Percentiles rank a stretch among this genome's conserved stretches.
These are phyloP conservation scores for Caenorhabditis becei DNA, from an alignment of 2,888 invertebrate species.

Conservation along the genomic window DNA sequence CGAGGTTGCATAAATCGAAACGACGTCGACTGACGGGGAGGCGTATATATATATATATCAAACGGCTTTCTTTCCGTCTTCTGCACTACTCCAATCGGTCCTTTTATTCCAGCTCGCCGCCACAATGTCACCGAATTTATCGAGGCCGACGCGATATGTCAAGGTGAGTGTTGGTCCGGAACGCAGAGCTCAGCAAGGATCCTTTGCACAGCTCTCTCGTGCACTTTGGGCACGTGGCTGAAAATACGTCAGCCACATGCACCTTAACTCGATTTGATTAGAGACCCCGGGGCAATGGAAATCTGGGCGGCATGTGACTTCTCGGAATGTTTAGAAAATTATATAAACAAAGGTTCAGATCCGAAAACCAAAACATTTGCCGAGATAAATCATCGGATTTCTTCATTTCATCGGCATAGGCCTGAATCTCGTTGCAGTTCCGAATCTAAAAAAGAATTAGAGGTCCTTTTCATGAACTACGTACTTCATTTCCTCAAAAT, in stretches of 20 bases:
- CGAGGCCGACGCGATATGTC: conserved; percentile 67
- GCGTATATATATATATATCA: conserved; percentile 45
- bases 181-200: background rate
- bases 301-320: background rate
- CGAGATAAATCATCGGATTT: too few species aligned
- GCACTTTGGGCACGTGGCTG: background rate
- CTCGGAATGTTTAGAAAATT: background rate
- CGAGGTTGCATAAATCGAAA: conserved; percentile 60
- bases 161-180: conserved; percentile 42
- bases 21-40: conserved; percentile 23
- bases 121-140: conserved; percentile 70
- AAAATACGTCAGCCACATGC: conserved; percentile 1
- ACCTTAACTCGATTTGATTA: background rate
- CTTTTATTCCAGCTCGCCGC: conserved; percentile 56
- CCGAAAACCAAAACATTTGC: too few species aligned
- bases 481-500: too few species aligned
- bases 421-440: too few species aligned
- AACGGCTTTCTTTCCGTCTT: conserved; percentile 21
- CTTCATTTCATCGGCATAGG: too few species aligned
- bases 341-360: too few species aligned
- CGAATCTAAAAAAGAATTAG: too few species aligned
- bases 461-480: too few species aligned
- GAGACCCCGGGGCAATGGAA: background rate
- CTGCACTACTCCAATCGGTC: conserved; percentile 26
- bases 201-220: background rate